Base-by-base conservation (phyloP, 1,140 invertebrate genomes). In the Pteromalus puparum region DNA sequence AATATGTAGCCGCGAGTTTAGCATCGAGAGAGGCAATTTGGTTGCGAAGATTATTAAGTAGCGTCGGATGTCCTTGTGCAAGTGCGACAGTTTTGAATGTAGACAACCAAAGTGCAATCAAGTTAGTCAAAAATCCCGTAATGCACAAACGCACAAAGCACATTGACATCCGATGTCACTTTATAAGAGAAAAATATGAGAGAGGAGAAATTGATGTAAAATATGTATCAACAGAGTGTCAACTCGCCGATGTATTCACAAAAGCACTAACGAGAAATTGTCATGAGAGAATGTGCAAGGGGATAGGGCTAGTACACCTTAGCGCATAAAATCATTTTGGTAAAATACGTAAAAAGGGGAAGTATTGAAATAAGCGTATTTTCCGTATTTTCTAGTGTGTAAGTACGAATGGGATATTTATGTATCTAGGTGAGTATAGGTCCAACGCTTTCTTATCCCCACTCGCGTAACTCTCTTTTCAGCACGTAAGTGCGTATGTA, bases 1-100 rank as follows among this genome's bases (percentile, higher is more conserved):
- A 94, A 84, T 91, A 93, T 74, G 88, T 93, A 1, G 91, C 92
- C 13, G 89, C 90, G 10, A 89, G 87, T 72, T 86, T 91, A 80
- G 91, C n/a, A n/a, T n/a, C n/a, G n/a, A n/a, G n/a, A n/a, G n/a
- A n/a, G n/a, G n/a, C n/a, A n/a, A n/a, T n/a, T n/a, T n/a, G n/a
- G n/a, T n/a, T n/a, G n/a, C n/a, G n/a, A n/a, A n/a, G n/a, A n/a
- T n/a, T n/a, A n/a, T n/a, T n/a, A n/a, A n/a, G n/a, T n/a, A n/a
- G n/a, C n/a, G n/a, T n/a, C n/a, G n/a, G n/a, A n/a, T n/a, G n/a
- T n/a, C n/a, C n/a, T n/a, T n/a, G n/a, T n/a, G n/a, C n/a, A n/a
- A n/a, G n/a, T n/a, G n/a, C n/a, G n/a, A n/a, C n/a, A n/a, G n/a
- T n/a, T n/a, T n/a, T 87, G 87, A 88, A 81, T 42, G 53, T 84